These are phyloP conservation scores for Glaucopsyche alexis DNA, from an alignment of 2,888 invertebrate genomes.

Conservation along the genomic window DNA sequence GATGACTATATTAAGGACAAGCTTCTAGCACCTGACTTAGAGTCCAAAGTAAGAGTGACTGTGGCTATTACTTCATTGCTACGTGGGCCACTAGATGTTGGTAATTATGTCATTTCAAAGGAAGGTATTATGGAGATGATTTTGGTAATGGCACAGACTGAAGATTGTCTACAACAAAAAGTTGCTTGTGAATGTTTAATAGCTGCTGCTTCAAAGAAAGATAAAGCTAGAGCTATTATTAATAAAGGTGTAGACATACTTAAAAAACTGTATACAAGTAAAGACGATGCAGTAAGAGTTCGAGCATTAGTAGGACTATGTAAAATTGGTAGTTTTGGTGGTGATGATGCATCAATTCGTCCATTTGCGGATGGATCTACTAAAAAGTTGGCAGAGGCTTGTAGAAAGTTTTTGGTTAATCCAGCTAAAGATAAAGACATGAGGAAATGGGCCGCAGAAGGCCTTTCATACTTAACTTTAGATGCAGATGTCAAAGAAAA, in stretches of 20 bases:
- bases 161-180: constrained; percentile 93
- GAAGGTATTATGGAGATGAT: constrained; percentile 97
- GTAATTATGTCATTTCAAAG: constrained; percentile 89
- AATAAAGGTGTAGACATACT: constrained; percentile 94
- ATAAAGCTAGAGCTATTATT: constrained; percentile 95
- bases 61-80: constrained; percentile 94
- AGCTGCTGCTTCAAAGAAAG: constrained; percentile 97
- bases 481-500: constrained; percentile 99
- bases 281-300: constrained; percentile 93
- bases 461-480: constrained; percentile 95
- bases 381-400: constrained; percentile 94
- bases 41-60: constrained; percentile 92
- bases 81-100: constrained; percentile 95
- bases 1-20: constrained; percentile 93
- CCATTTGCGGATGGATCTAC: constrained; percentile 98
- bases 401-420: constrained; percentile 93
- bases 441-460: constrained; percentile 97
- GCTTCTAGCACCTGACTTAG: constrained; percentile 90
- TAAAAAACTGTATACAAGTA: constrained; percentile 94
- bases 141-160: constrained; percentile 96
- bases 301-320: constrained; percentile 96
- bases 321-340: constrained; percentile 96
- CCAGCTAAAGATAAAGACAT: constrained; percentile 93
- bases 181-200: constrained; percentile 98
- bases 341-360: constrained; percentile 95